Evolutionary conservation across 2,888 invertebrate genomes (phyloP).

Genomic region (Teleiodes luculella): DNA sequence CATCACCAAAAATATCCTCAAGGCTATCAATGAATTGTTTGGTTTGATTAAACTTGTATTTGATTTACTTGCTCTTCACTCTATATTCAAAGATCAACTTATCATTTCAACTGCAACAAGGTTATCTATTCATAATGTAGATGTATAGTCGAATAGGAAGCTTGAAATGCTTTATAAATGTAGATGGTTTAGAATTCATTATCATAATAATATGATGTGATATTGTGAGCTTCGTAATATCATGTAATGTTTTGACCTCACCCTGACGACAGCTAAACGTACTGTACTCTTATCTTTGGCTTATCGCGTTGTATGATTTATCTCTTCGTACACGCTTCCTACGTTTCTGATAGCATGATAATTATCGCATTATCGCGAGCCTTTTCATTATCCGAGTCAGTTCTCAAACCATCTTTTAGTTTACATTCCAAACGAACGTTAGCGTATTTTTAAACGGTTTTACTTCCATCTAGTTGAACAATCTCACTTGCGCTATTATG

Average conservation of each 20-base stretch:
- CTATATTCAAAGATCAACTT: not conserved
- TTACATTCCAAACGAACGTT: conserved; percentile 31
- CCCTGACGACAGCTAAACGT: not conserved
- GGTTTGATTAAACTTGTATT: not conserved
- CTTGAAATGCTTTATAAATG: conserved; percentile 2
- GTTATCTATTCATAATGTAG: not conserved
- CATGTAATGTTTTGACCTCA: not conserved
- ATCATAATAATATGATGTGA: too few species aligned
- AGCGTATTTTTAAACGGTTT: conserved; percentile 22
- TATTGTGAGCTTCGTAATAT: not conserved
- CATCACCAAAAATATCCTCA: too few species aligned
- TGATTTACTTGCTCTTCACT: not conserved
- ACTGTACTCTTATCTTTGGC: conserved; percentile 27
- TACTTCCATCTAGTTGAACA: conserved; percentile 38
- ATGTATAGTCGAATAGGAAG: conserved; percentile 8
- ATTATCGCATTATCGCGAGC: conserved; percentile 22
- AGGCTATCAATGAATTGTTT: too few species aligned
- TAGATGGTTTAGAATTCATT: conserved; percentile 5
- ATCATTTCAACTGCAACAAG: not conserved
- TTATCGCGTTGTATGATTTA: conserved; percentile 23
- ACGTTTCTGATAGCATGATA: conserved; percentile 33
- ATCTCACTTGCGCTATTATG: conserved; percentile 52
- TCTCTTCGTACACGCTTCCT: conserved; percentile 38
- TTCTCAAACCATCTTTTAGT: conserved; percentile 28
- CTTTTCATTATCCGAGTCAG: conserved; percentile 24